These are phyloP conservation scores for Schrankia costaestrigalis DNA, from an alignment of 2,888 invertebrate genomes.

Conservation along the genomic window DNA sequence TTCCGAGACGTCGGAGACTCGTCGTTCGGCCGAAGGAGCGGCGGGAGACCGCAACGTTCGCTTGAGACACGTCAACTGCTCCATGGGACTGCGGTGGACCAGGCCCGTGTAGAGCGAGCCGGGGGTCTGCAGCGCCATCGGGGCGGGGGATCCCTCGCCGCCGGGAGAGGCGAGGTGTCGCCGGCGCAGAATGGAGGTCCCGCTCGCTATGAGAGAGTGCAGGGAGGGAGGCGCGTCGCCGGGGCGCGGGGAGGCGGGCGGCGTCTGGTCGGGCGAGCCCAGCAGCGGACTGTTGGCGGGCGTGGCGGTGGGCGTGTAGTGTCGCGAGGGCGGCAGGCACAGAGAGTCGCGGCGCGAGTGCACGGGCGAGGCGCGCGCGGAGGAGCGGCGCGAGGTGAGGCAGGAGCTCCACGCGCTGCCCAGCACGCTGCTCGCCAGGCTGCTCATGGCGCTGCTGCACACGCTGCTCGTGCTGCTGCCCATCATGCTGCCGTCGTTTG, in stretches of 20 bases:
- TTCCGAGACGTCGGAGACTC: slow-evolving; percentile 56
- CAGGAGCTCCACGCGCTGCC: slow-evolving; percentile 84
- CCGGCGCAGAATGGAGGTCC: slow-evolving; percentile 68
- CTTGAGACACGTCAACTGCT: slow-evolving; percentile 88
- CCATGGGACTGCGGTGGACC: slow-evolving; percentile 87
- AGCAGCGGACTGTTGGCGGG: slow-evolving; percentile 92
- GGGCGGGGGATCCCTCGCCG: slow-evolving; percentile 81
- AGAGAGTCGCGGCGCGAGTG: slow-evolving; percentile 90
- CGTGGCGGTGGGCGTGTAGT: slow-evolving; percentile 90
- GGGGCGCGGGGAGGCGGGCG: slow-evolving; percentile 83
- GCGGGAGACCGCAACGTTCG: slow-evolving; percentile 69
- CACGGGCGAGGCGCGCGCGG: slow-evolving; percentile 75
- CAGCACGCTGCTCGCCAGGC: slow-evolving; percentile 68
- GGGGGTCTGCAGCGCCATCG: slow-evolving; percentile 80
- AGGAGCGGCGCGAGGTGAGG: slow-evolving; percentile 78
- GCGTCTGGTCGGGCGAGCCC: slow-evolving; percentile 80
- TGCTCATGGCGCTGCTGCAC: slow-evolving; percentile 81
- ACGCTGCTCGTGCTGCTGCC: slow-evolving; percentile 84
- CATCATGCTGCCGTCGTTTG: slow-evolving; percentile 89
- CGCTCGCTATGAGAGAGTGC: slow-evolving; percentile 77
- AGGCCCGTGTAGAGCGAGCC: slow-evolving; percentile 83
- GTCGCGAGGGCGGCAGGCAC: slow-evolving; percentile 85
- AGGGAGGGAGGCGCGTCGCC: slow-evolving; percentile 77
- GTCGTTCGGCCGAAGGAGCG: slow-evolving; percentile 58
- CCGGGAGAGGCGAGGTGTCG: slow-evolving; percentile 81